phyloP scores from a whole-genome alignment of 2,888 invertebrate genomes.

The Lydus trimaculatus region DNA sequence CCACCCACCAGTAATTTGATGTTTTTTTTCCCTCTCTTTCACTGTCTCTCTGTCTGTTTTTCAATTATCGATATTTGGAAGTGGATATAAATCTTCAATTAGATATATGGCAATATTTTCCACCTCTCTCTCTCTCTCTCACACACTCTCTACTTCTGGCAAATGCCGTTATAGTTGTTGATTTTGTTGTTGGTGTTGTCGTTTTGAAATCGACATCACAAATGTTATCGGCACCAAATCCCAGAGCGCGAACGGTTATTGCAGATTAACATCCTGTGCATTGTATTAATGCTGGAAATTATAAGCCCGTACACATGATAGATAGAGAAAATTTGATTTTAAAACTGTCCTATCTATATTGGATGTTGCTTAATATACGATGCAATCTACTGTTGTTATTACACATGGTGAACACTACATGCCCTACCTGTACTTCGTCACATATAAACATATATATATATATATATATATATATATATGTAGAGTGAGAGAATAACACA shows the following conservation, averaged over 20 bases:
- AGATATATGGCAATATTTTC: constrained; percentile 43
- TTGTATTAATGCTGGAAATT: constrained; percentile 62
- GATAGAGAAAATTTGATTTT: constrained; percentile 63
- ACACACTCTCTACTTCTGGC: neutral
- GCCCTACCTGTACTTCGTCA: constrained; percentile 34
- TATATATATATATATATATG: constrained; percentile 9
- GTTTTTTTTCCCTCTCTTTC: no score
- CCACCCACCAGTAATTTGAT: neutral
- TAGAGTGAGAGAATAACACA: constrained; percentile 41
- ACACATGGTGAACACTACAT: constrained; percentile 52
- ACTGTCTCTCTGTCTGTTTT: no score
- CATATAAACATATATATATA: constrained; percentile 36
- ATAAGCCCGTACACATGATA: constrained; percentile 60
- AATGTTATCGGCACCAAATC: constrained; percentile 52
- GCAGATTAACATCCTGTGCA: constrained; percentile 62
- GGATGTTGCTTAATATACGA: constrained; percentile 63
- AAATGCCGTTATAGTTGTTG: neutral
- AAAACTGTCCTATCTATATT: constrained; percentile 61
- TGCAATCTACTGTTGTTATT: constrained; percentile 62
- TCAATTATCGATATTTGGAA: constrained; percentile 24
- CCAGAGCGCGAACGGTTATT: constrained; percentile 60
- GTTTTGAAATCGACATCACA: constrained; percentile 47
- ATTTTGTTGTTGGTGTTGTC: constrained; percentile 16
- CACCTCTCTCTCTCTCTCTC: neutral
- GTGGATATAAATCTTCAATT: constrained; percentile 55